phyloP scores from a whole-genome alignment of 2,888 invertebrate species.

The Crossocerus cetratus region DNA sequence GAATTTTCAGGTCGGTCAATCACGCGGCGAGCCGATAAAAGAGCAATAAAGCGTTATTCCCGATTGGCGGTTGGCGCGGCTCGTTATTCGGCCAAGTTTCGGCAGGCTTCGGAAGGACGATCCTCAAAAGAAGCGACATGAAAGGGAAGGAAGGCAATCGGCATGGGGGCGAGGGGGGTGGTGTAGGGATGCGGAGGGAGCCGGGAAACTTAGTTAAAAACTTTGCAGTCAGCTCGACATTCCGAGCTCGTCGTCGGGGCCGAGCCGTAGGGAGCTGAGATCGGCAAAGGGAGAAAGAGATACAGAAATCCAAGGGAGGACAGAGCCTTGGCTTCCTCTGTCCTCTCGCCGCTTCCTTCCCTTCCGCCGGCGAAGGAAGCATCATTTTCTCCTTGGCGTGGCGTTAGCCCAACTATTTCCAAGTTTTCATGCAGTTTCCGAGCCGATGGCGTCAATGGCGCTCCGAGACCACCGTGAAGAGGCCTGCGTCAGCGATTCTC shows the following conservation, averaged over 20 bases:
- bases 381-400: slow-evolving; percentile 41
- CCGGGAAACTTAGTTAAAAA: slow-evolving; percentile 75
- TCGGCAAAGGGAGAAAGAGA: slow-evolving; percentile 39
- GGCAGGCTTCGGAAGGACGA: slow-evolving; percentile 44
- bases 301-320: slow-evolving; percentile 31
- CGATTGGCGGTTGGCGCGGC: slow-evolving; percentile 55
- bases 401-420: slow-evolving; percentile 67
- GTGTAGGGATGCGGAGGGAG: slow-evolving; percentile 57
- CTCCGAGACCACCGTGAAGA: slow-evolving; percentile 33
- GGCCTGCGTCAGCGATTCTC: slow-evolving; percentile 50
- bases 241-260: slow-evolving; percentile 58
- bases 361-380: slow-evolving; percentile 4
- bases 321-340: slow-evolving; percentile 39
- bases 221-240: slow-evolving; percentile 74
- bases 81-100: slow-evolving; percentile 49
- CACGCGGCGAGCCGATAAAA: slow-evolving; percentile 14
- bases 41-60: slow-evolving; percentile 31
- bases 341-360: slow-evolving; percentile 24
- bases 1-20: slow-evolving; percentile 14
- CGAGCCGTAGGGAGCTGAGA: slow-evolving; percentile 42
- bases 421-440: slow-evolving; percentile 69
- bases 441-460: slow-evolving; percentile 60
- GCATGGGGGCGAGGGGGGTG: slow-evolving; percentile 36
- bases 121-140: slow-evolving; percentile 67
- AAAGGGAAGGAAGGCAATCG: slow-evolving; percentile 63